Conservation (phyloP, 2,888 invertebrate species). For the Cephus spinipes region DNA sequence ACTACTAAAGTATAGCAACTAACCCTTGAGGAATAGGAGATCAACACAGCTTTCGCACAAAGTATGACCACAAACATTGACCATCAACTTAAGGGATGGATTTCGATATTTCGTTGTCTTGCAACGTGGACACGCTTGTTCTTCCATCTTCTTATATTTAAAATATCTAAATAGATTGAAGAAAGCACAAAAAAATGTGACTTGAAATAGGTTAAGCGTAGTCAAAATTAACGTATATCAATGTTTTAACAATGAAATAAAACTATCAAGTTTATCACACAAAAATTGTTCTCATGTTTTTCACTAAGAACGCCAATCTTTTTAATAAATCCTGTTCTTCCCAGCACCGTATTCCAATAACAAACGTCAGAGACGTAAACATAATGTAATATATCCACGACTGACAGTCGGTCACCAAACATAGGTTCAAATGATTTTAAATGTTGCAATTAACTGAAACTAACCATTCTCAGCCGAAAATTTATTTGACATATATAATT, state of each 20-base stretch:
- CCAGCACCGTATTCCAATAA: not conserved
- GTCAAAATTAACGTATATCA: not conserved
- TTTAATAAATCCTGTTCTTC: not conserved
- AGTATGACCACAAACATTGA: constrained; percentile 98
- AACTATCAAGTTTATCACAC: not conserved
- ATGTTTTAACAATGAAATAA: not conserved
- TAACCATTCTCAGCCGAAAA: not conserved
- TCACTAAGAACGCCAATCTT: not conserved
- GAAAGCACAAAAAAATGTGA: not conserved
- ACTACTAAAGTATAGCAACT: constrained; percentile 23
- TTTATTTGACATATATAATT: not conserved
- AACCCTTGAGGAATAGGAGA: constrained; percentile 94
- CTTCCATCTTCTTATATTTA: constrained; percentile 72
- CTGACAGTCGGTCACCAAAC: not conserved
- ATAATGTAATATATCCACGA: not conserved
- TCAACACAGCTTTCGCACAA: constrained; percentile 98
- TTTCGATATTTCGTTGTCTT: constrained; percentile 98
- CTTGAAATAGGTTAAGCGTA: not conserved
- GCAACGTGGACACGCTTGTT: constrained; percentile 93
- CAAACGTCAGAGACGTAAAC: not conserved
- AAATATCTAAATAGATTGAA: not conserved
- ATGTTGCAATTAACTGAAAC: not conserved
- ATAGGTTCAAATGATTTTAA: not conserved
- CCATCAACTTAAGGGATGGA: constrained; percentile 96
- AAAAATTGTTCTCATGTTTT: not conserved